Evolutionary conservation across 2,888 invertebrate genomes (phyloP), one percentile per base, ranked within the genome.

Genomic region (Archips crataeganus): DNA sequence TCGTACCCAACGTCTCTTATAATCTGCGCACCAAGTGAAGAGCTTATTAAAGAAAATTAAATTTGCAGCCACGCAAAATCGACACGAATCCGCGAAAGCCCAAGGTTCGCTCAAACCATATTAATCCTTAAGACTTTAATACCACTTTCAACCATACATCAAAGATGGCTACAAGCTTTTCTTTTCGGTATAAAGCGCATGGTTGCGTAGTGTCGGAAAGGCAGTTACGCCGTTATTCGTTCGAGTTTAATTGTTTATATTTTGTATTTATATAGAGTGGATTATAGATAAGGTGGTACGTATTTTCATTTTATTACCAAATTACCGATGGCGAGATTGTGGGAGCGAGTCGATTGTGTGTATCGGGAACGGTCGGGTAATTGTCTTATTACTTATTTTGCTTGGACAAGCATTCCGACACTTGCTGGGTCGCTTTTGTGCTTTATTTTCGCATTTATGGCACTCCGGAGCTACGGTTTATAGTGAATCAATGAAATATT

Each of bases 291-390:
- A 93, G 91, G 80, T 77, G 84, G 90, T 91, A 86, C 87, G 92
- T 93, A 94, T 95, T 94, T 93, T 94, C 94, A 93, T 94, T 95
- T 95, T 95, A 95, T 95, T 94, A 94, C 94, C 93, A 94, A 94
- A 94, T 94, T 94, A 93, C 94, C 94, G 95, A 95, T 95, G 90
- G 88, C 39, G 82, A 89, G 94, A 94, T 94, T 86, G 87, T 79
- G 82, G 79, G 79, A 47, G 82, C 79, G 86, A 79, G 83, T 80
- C 88, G 93, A 93, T 93, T 91, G 90, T 88, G 82, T 82, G 85
- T 90, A 93, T 93, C 93, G 81, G 84, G 80, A 87, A 88, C 90
- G 90, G 91, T 92, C 90, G 90, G 87, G 91, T 91, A 90, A 90
- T 89, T 86, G 90, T 89, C 83, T 86, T 86, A 86, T 83, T 86